These are phyloP conservation scores for Pteronura brasiliensis DNA, from an alignment of 2,113 vertebrate species.

Conservation along the genomic window DNA sequence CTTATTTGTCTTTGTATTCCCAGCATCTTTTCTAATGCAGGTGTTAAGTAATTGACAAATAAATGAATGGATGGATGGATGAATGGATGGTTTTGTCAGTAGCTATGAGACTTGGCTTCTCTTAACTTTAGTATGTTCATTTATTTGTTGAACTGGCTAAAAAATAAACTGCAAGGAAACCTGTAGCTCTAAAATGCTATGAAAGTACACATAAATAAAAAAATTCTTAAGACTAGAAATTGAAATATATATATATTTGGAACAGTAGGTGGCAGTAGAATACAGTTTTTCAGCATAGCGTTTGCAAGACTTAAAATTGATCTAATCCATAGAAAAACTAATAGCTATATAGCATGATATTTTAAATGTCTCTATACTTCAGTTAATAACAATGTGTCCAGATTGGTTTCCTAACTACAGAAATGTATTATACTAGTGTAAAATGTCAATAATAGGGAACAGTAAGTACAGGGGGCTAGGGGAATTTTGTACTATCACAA, in stretches of 20 bases:
- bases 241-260: not conserved
- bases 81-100: not conserved
- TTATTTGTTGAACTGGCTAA: not conserved
- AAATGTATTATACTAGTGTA: not conserved
- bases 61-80: not conserved
- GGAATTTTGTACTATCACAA: not conserved
- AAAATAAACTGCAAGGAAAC: not conserved
- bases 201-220: not conserved
- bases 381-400: not conserved
- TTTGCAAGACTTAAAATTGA: not conserved
- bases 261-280: slow-evolving; percentile 66
- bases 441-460: not conserved
- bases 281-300: not conserved
- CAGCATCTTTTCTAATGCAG: not conserved
- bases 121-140: not conserved
- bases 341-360: not conserved
- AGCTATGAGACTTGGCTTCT: not conserved
- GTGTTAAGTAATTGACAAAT: too few species aligned
- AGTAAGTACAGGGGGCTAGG: not conserved
- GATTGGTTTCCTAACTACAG: not conserved
- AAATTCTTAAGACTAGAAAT: not conserved
- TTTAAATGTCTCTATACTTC: not conserved
- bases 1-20: not conserved
- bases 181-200: not conserved
- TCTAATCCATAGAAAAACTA: not conserved